Evolutionary conservation across 2,888 invertebrate genomes (phyloP), one percentile per base, ranked within the genome.

Genomic region (Nomada ferruginata): DNA sequence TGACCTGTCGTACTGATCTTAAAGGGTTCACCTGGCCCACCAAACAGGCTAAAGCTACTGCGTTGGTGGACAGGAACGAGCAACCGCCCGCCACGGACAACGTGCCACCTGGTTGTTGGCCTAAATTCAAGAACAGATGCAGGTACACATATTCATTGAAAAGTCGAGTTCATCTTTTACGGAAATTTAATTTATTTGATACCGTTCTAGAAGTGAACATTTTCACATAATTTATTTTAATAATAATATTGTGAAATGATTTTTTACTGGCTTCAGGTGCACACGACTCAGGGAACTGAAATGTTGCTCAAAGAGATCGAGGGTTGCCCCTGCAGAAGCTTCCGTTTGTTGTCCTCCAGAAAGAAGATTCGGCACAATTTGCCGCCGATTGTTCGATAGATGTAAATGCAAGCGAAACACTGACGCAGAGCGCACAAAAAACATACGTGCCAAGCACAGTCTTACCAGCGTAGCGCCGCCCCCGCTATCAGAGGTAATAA

Each of bases 401-500:
- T 90, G 90, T 80, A 86, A 83, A 20, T 90, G 91, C 82, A 87
- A 76, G 52, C 85, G 85, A 36, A 80, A 64, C 42, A 75, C 86
- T 10, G 89, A 91, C n/a, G 85, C 87, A 55, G 87, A 90, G 84
- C 91, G 89, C 80, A 89, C 85, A 79, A 91, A 85, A 82, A 92
- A 89, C 79, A 89, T 92, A 86, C 92, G 92, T 90, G 92, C 93
- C 90, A 93, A 93, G 90, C 93, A 93, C 90, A 93, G 93, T 88
- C 89, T 93, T 84, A 93, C 93, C 71, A 93, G 93, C 82, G 92
- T 93, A 70, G 92, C 89, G 29, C 91, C 93, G 29, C 93, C 93
- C n/a, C 93, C 93, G n/a, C 76, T 93, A n/a, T 92, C 93, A 5
- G 93, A 93, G 92, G 93, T 92, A 88, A 76, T 0, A 36, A 36